Base-by-base conservation (phyloP, 2,888 invertebrate species). In the Dynastes tityus region DNA sequence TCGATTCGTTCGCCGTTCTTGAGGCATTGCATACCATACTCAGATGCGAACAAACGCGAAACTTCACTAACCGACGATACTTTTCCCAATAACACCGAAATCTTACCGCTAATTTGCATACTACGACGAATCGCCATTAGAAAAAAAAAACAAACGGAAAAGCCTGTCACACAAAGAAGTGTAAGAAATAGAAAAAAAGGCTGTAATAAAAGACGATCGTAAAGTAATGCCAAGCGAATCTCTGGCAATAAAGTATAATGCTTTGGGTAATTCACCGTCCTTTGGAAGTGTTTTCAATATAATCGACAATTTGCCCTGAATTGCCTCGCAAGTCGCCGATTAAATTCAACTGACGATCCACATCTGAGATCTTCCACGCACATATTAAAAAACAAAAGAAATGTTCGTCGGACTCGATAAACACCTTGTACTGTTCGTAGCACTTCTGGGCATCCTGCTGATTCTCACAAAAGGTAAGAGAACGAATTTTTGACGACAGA, bases 401-500 rank as follows among this genome's bases (percentile, higher is more conserved):
- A 73, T 73, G 73, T 73, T 73, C 37, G 37, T n/a, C 37, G 37
- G 58, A 16, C 27, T 11, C 29, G 32, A 40, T 73, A 73, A 73
- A 58, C 22, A 58, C 40, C 8, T 58, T 32, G 73, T 61, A 58
- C 40, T 73, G 29, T 58, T 73, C 58, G 73, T 58, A 61, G n/a
- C 51, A n/a, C 5, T 73, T 27, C 51, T 55, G 3, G 29, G 71
- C 71, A 22, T 71, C 55, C 55, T 73, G 58, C 73, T 73, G 55
- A 58, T 73, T 13, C 58, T 73, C 58, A 58, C 73, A 58, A 73
- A 73, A 73, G 73, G 73, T 73, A 73, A 73, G 73, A 73, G 37
- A 58, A 61, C 40, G 27, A 27, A 40, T 55, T 71, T 70, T 53
- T 53, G n/a, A 53, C 13, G 53, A 51, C 29, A 70, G 53, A 37